These are phyloP conservation scores for Perca schrenkii DNA, from an alignment of 2,113 vertebrate species.

Conservation along the genomic window DNA sequence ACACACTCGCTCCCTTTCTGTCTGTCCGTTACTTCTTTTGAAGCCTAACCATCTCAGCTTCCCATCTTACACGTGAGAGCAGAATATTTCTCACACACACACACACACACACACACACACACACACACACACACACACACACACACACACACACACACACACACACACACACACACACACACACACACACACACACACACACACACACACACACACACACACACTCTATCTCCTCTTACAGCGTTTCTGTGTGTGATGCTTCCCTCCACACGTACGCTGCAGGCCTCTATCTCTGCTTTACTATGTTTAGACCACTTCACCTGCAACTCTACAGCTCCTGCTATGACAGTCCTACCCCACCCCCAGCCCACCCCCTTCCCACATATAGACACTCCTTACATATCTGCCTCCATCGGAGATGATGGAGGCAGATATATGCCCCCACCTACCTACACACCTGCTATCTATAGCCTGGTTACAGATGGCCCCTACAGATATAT, in stretches of 20 bases:
- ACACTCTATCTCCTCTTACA: constrained; percentile 39
- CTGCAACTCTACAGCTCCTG: constrained; percentile 23
- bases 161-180: no score
- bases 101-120: no score
- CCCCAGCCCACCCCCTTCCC: not conserved
- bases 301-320: constrained; percentile 66
- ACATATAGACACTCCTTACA: constrained; percentile 6
- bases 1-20: not conserved
- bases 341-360: not conserved
- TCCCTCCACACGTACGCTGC: constrained; percentile 44
- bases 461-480: constrained; percentile 47
- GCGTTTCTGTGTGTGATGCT: constrained; percentile 31
- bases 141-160: no score
- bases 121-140: no score
- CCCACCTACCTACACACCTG: constrained; percentile 22
- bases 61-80: not conserved
- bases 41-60: constrained; percentile 26
- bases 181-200: no score
- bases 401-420: constrained; percentile 38
- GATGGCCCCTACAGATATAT: constrained; percentile 30
- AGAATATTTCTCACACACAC: not conserved
- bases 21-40: not conserved
- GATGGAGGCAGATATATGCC: not conserved
- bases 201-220: not conserved
- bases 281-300: constrained; percentile 40